Percentiles rank a stretch among this genome's conserved stretches.
Conservation (phyloP, 1,140 invertebrate species). For the Cyrtorhinus lividipennis region DNA sequence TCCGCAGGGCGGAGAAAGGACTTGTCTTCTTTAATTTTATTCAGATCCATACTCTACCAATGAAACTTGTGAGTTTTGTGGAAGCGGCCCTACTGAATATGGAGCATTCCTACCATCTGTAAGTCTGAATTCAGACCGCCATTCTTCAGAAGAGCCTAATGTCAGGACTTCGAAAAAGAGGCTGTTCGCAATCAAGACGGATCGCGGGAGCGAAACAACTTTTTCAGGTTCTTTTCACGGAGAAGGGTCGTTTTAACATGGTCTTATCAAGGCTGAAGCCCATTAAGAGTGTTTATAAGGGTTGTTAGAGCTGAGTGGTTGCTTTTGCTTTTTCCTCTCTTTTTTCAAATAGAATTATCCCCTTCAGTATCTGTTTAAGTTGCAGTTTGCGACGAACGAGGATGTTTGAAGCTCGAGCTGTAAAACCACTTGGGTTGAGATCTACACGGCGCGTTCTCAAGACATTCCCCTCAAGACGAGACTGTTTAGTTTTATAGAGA, state of each 20-base stretch:
- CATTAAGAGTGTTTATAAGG: background rate
- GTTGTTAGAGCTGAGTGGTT: background rate
- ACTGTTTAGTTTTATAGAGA: background rate
- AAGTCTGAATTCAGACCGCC: too few species aligned
- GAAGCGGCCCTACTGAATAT: too few species aligned
- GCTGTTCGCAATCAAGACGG: background rate
- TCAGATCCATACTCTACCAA: too few species aligned
- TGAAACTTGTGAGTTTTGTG: too few species aligned
- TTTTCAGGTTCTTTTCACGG: background rate
- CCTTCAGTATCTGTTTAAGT: background rate
- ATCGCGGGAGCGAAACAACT: background rate
- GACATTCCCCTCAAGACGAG: background rate
- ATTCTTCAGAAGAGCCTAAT: too few species aligned
- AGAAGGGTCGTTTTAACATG: background rate
- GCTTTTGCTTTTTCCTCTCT: background rate
- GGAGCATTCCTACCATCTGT: too few species aligned
- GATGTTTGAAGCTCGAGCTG: background rate
- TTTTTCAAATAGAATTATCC: slow-evolving; percentile 2
- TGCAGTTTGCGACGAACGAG: background rate
- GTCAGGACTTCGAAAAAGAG: too few species aligned
- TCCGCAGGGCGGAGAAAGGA: too few species aligned
- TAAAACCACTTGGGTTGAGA: background rate
- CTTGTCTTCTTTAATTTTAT: too few species aligned
- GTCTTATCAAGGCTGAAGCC: background rate
- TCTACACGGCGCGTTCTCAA: background rate